Evolutionary conservation across 37 sponge, comb jelly and placozoan genomes (phyloP), one percentile per base, ranked within the genome.

Genomic region (Amphimedon queenslandica): DNA sequence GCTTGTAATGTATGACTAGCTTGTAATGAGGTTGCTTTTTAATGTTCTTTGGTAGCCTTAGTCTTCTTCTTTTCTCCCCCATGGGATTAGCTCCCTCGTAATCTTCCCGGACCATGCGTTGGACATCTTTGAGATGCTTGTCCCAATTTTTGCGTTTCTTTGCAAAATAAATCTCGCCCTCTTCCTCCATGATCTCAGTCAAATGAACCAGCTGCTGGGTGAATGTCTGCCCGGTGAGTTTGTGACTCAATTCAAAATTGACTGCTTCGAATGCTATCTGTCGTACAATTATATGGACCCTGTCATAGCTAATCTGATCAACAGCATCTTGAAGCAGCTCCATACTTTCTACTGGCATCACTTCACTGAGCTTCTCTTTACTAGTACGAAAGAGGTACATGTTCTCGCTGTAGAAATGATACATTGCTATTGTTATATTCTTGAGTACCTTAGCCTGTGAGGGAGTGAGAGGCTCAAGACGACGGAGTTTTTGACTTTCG

Each of bases 251-350:
- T 32, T 67, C 72, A 3, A 80, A 70, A 23, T 74, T 43, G 18
- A 89, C 51, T 5, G 67, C 57, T 56, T 89, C 84, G 10, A 58
- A 83, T 16, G 37, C 36, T 3, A 89, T 63, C 63, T 83, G 84
- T n/a, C 68, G 40, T 0, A 83, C 2, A n/a, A 76, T 3, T 11
- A 71, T 20, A n/a, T 80, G 72, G 34, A 89, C 77, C 8, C 36
- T 27, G n/a, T 66, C 72, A 65, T 80, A 56, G 67, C 77, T 68
- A 35, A 27, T 55, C 67, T 37, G 37, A 58, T 84, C 65, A 16
- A 83, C 11, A 3, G 20, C 33, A 2, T 20, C 13, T 64, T 76
- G 78, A 0, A 80, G 64, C 8, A 43, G 40, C 25, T 25, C 47
- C 25, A 77, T 43, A 40, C 35, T 38, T 28, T 78, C 80, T 1